A percentile compares a stretch with the other conserved stretches of the same genome.
These are phyloP conservation scores for Lochmaea crataegi DNA, from an alignment of 2,888 invertebrate genomes.

Conservation along the genomic window DNA sequence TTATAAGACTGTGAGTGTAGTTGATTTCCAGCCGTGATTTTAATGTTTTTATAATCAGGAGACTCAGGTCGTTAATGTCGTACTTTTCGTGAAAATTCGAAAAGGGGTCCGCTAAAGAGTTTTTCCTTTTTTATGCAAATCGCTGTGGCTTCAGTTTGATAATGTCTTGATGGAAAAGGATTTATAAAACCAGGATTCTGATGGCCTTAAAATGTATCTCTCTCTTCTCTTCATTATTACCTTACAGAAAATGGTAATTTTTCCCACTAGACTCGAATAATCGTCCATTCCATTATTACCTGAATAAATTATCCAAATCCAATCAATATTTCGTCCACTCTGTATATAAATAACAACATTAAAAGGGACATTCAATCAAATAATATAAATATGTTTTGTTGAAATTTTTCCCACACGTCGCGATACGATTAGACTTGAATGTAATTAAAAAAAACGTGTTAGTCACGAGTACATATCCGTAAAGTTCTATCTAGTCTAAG, in stretches of 20 bases:
- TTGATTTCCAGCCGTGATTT: constrained; percentile 53
- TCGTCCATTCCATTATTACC: not conserved
- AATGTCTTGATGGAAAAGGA: constrained; percentile 40
- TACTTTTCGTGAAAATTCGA: constrained; percentile 58
- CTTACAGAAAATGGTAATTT: constrained; percentile 24
- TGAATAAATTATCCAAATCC: not conserved
- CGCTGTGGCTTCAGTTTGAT: constrained; percentile 37
- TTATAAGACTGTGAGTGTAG: not conserved
- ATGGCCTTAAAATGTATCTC: constrained; percentile 19
- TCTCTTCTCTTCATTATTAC: constrained; percentile 10
- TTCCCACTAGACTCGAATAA: not conserved
- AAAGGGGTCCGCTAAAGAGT: constrained; percentile 62
- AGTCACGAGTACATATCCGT: constrained; percentile 13
- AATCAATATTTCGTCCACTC: too few species aligned
- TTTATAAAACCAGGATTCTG: constrained; percentile 30
- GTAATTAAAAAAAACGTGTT: constrained; percentile 18
- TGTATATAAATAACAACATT: not conserved
- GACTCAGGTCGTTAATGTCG: constrained; percentile 54
- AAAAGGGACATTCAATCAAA: not conserved
- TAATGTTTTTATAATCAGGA: constrained; percentile 66
- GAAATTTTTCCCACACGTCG: constrained; percentile 18
- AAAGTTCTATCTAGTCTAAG: not conserved
- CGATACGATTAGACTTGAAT: not conserved
- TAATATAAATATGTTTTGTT: not conserved
- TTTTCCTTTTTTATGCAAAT: constrained; percentile 65